Percentiles rank a stretch among this genome's conserved stretches.
phyloP scores from a whole-genome alignment of 1,140 invertebrate species.

The Euura saliciscinereae region DNA sequence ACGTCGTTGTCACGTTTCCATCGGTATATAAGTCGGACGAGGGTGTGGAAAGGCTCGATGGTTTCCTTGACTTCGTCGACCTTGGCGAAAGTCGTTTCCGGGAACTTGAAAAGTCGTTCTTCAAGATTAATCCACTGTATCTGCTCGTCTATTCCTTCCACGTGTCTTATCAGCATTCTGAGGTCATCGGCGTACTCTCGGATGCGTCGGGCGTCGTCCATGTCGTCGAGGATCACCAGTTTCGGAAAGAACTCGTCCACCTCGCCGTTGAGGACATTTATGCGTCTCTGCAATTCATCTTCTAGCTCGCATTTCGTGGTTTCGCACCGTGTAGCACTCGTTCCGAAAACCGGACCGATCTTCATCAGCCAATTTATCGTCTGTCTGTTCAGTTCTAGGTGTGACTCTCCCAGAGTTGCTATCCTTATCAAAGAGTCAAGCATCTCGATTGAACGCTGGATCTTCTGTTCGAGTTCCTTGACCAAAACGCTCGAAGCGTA shows the following conservation, averaged over 20 bases:
- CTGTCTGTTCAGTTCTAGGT: conserved; percentile 52
- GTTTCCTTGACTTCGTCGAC: conserved; percentile 62
- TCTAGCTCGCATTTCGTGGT: conserved; percentile 69
- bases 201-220: conserved; percentile 54
- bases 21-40: conserved; percentile 58
- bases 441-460: conserved; percentile 48
- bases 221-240: conserved; percentile 52
- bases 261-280: conserved; percentile 63
- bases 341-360: conserved; percentile 59
- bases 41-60: conserved; percentile 51
- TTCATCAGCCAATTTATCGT: conserved; percentile 59
- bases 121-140: conserved; percentile 71
- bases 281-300: conserved; percentile 62
- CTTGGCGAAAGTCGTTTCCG: conserved; percentile 68
- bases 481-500: conserved; percentile 51
- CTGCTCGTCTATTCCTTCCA: conserved; percentile 61
- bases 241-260: conserved; percentile 65
- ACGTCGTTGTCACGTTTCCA: conserved; percentile 70
- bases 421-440: conserved; percentile 52
- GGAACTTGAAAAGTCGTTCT: conserved; percentile 73
- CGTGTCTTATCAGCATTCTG: conserved; percentile 61
- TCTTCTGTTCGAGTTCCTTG: conserved; percentile 47
- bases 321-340: conserved; percentile 63
- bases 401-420: conserved; percentile 49
- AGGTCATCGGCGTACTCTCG: conserved; percentile 59